Percentiles rank a stretch among this genome's conserved stretches.
Evolutionary conservation across 1,140 invertebrate species (phyloP).

Genomic region (Zaprionus lachaisei): DNA sequence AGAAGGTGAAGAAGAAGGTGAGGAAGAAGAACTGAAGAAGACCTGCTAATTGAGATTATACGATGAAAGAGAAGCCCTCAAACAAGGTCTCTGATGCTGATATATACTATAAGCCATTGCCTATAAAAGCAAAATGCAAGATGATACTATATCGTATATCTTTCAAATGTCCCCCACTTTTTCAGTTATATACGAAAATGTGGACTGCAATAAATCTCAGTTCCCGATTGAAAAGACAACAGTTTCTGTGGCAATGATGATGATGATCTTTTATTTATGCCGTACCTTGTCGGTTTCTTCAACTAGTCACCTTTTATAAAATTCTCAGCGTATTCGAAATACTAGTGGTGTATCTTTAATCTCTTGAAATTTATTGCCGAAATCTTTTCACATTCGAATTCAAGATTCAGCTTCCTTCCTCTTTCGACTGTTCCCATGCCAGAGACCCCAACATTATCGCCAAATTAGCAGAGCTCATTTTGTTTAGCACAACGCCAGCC

Average conservation of each 20-base stretch:
- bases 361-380: constrained; percentile 43
- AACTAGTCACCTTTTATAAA: constrained; percentile 34
- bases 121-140: not conserved
- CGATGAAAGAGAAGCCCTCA: constrained; percentile 8
- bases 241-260: not conserved
- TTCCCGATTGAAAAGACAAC: constrained; percentile 1
- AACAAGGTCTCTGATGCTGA: constrained; percentile 6
- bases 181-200: not conserved
- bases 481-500: constrained; percentile 52
- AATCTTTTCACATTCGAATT: constrained; percentile 49
- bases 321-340: constrained; percentile 16
- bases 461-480: constrained; percentile 65
- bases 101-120: not conserved
- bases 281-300: constrained; percentile 22
- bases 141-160: not conserved
- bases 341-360: constrained; percentile 35
- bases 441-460: constrained; percentile 33
- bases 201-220: not conserved
- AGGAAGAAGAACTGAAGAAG: constrained; percentile 12
- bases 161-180: not conserved
- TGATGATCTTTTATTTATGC: not conserved
- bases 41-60: constrained; percentile 35
- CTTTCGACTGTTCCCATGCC: constrained; percentile 33
- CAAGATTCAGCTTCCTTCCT: constrained; percentile 47
- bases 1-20: constrained; percentile 10